Base-by-base conservation (phyloP, 2,797 vertebrate species). In the Ptychadena robeensis region DNA sequence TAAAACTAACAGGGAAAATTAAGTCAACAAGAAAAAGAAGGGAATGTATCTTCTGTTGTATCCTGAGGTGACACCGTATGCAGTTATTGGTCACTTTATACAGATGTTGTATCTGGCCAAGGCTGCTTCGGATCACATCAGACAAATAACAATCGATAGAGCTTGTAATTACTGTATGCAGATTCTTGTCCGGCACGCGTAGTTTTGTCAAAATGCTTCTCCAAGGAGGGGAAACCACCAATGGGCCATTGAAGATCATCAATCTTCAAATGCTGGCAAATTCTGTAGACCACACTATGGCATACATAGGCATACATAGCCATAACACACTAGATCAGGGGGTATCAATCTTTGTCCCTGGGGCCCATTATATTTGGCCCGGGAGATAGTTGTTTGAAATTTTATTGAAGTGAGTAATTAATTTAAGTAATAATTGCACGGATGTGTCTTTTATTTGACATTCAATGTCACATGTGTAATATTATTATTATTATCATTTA, bases 1-100 rank as follows among this genome's bases (percentile, higher is more conserved):
- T 94, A 93, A 95, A 96, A 94, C 93, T 93, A 91, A 89, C 92
- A 91, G 91, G 89, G 90, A 91, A 94, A 91, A 91, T 82, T 73
- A 91, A 92, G 91, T 92, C 92, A 91, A 90, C 85, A 90, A 89
- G 67, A 91, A 79, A 91, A 89, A 87, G 89, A 89, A 69, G 91
- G 79, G 91, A 89, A 87, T 89, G 93, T 93, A 94, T 93, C 93
- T 93, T 87, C 89, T 88, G 86, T 87, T 80, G 86, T 10, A 86
- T 88, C 89, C 90, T 63, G 57, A 86, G 87, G 91, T 91, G 88
- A 87, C 66, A 90, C 88, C 73, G 87, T 79, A 87, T 78, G 86
- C 48, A 80, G 85, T 82, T 88, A 87, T 89, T 34, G 82, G 37
- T 85, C 88, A 87, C 89, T 88, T 89, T 35, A 68, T 92, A 90